phyloP scores from a whole-genome alignment of 2,888 invertebrate species.

The Hydrotaea diabolus region DNA sequence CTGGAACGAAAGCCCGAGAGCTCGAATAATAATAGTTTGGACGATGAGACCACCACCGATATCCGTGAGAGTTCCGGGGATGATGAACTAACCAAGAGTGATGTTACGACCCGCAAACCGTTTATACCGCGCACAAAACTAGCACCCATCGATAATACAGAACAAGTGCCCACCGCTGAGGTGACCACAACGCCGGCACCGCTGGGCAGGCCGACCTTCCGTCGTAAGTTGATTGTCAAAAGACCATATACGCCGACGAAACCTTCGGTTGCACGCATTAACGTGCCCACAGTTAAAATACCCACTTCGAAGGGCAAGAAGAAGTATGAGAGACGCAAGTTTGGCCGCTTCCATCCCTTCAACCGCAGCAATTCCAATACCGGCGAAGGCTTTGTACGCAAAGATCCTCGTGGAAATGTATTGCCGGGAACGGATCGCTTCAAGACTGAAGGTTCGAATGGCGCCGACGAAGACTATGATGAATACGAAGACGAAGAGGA shows the following conservation, averaged over 20 bases:
- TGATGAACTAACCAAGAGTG: constrained; percentile 35
- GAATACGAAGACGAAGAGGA: constrained; percentile 67
- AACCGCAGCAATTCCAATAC: constrained; percentile 71
- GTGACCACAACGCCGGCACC: constrained; percentile 27
- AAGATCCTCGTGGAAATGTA: constrained; percentile 69
- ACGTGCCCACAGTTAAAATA: constrained; percentile 62
- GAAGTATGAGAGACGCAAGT: constrained; percentile 74
- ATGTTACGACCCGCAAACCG: constrained; percentile 40
- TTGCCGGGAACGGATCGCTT: constrained; percentile 73
- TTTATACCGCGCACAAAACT: constrained; percentile 43
- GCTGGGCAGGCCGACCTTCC: constrained; percentile 69
- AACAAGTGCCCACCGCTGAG: not conserved
- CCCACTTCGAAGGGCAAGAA: constrained; percentile 67
- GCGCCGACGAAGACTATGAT: constrained; percentile 59
- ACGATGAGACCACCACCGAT: constrained; percentile 22
- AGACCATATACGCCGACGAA: constrained; percentile 72
- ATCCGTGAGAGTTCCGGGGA: not conserved
- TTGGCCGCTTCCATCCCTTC: constrained; percentile 73
- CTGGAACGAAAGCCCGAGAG: constrained; percentile 68
- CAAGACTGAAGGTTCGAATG: constrained; percentile 61
- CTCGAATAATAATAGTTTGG: not conserved
- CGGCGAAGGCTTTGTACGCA: constrained; percentile 72
- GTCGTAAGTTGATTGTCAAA: constrained; percentile 74
- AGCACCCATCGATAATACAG: constrained; percentile 4
- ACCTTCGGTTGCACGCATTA: constrained; percentile 55